These are phyloP conservation scores for Labrus mixtus DNA, from an alignment of 2,113 vertebrate species.

Conservation along the genomic window DNA sequence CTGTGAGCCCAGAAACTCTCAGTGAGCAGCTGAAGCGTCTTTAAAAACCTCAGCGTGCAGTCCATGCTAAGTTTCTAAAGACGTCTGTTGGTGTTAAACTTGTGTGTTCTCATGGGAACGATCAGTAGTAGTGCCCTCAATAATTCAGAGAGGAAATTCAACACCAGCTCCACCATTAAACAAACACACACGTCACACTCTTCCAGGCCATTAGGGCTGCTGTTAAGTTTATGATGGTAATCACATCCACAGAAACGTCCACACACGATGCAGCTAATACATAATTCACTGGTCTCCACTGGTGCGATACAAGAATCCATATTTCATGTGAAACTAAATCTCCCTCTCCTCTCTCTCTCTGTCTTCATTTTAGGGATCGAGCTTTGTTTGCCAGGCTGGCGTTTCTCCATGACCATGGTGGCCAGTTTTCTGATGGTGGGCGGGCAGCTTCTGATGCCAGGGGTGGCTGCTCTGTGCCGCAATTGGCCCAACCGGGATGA, in stretches of 20 bases:
- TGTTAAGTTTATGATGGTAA: constrained; percentile 17
- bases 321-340: constrained; percentile 8
- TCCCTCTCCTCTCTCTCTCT: not conserved
- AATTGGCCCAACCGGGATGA: constrained; percentile 82
- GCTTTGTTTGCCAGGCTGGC: constrained; percentile 92
- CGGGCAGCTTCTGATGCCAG: constrained; percentile 95
- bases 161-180: constrained; percentile 39
- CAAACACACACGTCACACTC: constrained; percentile 44
- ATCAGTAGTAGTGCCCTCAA: constrained; percentile 44
- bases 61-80: constrained; percentile 34
- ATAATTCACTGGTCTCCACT: constrained; percentile 16
- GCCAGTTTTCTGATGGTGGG: constrained; percentile 94
- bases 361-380: constrained; percentile 88
- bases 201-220: constrained; percentile 12
- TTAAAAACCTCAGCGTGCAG: not conserved
- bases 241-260: constrained; percentile 9
- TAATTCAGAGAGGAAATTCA: constrained; percentile 60
- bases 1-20: constrained; percentile 14
- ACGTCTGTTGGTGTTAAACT: constrained; percentile 40
- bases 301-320: not conserved
- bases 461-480: constrained; percentile 91
- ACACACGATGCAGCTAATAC: not conserved
- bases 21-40: constrained; percentile 36
- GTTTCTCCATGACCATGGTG: constrained; percentile 98
- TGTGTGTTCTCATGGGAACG: constrained; percentile 38